These are phyloP conservation scores for Genyomyrus donnyi DNA, from an alignment of 2,113 vertebrate genomes.

Conservation along the genomic window DNA sequence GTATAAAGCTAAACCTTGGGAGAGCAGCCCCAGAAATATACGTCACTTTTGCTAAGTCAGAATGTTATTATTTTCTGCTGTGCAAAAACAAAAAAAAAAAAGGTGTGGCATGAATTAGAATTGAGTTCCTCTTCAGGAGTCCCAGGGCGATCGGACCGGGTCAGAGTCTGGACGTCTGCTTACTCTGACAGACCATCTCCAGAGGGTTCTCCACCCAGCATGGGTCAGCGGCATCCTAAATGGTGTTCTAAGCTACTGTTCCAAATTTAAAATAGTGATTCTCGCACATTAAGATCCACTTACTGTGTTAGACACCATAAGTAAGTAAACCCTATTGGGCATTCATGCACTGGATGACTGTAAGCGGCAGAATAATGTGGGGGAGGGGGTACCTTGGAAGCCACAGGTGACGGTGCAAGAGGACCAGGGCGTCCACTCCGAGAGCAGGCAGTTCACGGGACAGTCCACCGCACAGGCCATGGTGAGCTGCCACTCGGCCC, in stretches of 20 bases:
- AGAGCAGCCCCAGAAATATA: not conserved
- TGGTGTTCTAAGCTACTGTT: not conserved
- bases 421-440: slow-evolving; percentile 84
- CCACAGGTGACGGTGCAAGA: slow-evolving; percentile 85
- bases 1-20: not conserved
- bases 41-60: not conserved
- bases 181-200: not conserved
- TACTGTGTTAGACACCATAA: not conserved
- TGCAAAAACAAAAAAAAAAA: too few relatives aligned
- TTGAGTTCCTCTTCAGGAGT: not conserved
- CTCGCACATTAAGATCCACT: not conserved
- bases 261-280: not conserved
- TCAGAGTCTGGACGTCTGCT: not conserved
- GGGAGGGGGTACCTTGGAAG: slow-evolving; percentile 61
- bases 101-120: not conserved
- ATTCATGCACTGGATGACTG: not conserved
- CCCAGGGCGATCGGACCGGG: not conserved
- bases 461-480: slow-evolving; percentile 73
- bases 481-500: slow-evolving; percentile 58
- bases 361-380: not conserved
- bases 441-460: slow-evolving; percentile 78
- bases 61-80: not conserved
- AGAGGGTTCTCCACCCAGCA: not conserved
- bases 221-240: not conserved
- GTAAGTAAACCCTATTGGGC: not conserved